Evolutionary conservation across 2,113 vertebrate species (phyloP), one percentile per base, ranked within the genome.

Genomic region (Heliornis fulica): DNA sequence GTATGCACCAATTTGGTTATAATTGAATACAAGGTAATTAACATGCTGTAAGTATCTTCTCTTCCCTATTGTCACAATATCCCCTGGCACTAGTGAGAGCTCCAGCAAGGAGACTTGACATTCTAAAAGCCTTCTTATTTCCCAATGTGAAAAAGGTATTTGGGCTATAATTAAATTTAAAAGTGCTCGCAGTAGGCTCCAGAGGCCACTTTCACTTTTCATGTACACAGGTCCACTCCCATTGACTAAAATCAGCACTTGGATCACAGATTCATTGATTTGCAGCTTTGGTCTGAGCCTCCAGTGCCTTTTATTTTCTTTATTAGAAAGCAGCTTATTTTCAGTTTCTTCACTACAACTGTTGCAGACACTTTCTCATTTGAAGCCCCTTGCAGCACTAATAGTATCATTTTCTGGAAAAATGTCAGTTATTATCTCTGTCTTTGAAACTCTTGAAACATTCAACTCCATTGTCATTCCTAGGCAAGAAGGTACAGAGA

Each of bases 91-190:
- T 28, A 72, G 22, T 64, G 31, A 93, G 34, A 87, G 36, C 26
- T 92, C 36, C 61, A 90, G 31, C 34, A 75, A 88, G 29, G 54
- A 89, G 38, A 60, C 46, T 68, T 88, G 85, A 81, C 66, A 83
- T 90, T 92, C 43, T 87, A 82, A 94, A 92, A 93, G 13, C 13
- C 21, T 64, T 83, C 89, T 83, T 81, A 82, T 89, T 95, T 92
- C 69, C 40, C 43, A 87, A 53, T 76, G 60, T 90, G 96, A 79
- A 92, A 81, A 78, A 87, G 46, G n/a, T 81, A 87, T 93, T 95
- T 87, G 90, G 31, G 43, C 29, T 93, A 89, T 89, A 93, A 96
- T 90, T 89, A 93, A 90, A 83, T 90, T 83, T 92, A 48, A 60
- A 90, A 54, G 4, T 83, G 45, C 41, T 45, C 10, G 9, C 70